Evolutionary conservation across 1,140 invertebrate genomes (phyloP).

Genomic region (Tetragonula clypearis): DNA sequence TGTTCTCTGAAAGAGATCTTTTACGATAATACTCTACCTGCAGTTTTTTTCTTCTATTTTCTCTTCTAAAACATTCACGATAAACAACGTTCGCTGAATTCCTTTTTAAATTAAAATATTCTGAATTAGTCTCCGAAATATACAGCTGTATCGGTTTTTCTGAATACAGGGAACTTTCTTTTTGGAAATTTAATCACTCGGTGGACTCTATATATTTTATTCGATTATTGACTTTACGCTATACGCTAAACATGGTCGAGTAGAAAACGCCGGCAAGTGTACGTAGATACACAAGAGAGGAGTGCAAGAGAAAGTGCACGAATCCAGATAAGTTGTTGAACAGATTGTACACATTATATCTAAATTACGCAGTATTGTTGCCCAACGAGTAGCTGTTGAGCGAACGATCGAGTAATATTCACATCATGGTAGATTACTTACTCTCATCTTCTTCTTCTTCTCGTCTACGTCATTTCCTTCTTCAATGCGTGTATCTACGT

Average conservation of each 20-base stretch:
- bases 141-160: neutral
- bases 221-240: neutral
- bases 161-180: neutral
- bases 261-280: neutral
- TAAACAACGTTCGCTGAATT: too few species aligned
- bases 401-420: neutral
- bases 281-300: neutral
- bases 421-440: neutral
- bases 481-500: neutral
- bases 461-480: neutral
- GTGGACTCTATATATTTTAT: neutral
- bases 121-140: neutral
- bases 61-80: neutral
- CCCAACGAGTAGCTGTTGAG: neutral
- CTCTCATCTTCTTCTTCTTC: neutral
- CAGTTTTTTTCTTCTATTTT: neutral
- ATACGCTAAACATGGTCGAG: neutral
- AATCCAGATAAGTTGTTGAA: neutral
- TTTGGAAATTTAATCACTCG: neutral
- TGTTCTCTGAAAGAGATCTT: neutral
- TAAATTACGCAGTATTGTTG: conserved; percentile 5
- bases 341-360: neutral
- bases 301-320: neutral
- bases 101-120: neutral
- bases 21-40: too few species aligned